A percentile compares a stretch with the other conserved stretches of the same genome.
These are phyloP conservation scores for Baryphthengus martii DNA, from an alignment of 2,113 vertebrate genomes.

Conservation along the genomic window DNA sequence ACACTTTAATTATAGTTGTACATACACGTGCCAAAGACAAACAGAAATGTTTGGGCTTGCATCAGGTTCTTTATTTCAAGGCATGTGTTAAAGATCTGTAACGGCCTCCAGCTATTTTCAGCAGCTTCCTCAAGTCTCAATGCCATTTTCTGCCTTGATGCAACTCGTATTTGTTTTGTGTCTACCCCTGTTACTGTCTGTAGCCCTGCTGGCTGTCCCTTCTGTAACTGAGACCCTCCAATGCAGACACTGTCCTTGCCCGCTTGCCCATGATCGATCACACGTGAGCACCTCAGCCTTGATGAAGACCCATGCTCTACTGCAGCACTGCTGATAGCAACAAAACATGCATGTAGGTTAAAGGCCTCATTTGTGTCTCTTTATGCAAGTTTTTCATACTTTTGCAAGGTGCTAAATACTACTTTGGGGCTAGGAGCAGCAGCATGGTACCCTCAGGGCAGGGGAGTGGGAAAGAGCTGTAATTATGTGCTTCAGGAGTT, in stretches of 20 bases:
- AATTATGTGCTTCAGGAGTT: constrained; percentile 13
- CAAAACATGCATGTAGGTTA: background rate
- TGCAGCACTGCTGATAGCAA: background rate
- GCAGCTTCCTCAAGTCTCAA: background rate
- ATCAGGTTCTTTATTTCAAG: background rate
- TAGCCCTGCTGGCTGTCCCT: background rate
- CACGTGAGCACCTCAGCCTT: background rate
- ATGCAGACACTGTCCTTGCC: background rate
- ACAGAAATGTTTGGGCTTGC: background rate
- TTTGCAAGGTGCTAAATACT: background rate
- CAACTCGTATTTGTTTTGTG: background rate
- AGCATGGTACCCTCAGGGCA: background rate
- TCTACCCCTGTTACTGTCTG: background rate
- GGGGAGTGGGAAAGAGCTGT: background rate
- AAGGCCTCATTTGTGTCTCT: background rate
- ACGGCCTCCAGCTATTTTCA: background rate
- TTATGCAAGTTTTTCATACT: background rate
- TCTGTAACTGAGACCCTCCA: background rate
- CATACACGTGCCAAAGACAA: background rate
- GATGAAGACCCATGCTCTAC: background rate
- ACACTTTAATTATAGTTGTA: background rate
- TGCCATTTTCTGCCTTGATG: background rate
- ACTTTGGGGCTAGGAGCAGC: background rate
- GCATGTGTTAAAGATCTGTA: background rate
- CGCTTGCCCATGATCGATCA: accelerated